Evolutionary conservation across 1,140 invertebrate species (phyloP).

Genomic region (Dendrolimus punctatus): DNA sequence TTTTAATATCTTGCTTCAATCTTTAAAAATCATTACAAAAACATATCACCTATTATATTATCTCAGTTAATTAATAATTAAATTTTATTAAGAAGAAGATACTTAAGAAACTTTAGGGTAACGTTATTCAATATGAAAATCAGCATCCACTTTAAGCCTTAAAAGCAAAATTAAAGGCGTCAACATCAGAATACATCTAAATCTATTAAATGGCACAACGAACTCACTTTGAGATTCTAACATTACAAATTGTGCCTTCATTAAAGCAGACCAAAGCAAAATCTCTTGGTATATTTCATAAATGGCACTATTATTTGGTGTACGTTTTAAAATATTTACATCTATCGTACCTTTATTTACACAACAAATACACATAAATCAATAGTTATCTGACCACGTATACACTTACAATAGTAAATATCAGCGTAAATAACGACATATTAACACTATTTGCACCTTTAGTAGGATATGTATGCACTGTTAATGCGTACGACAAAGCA

Average conservation of each 20-base stretch:
- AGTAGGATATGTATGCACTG: conserved; percentile 54
- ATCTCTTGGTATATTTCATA: conserved; percentile 24
- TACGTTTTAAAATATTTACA: conserved; percentile 37
- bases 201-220: conserved; percentile 34
- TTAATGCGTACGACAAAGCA: conserved; percentile 77
- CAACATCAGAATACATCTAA: conserved; percentile 6
- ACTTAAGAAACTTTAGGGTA: no score
- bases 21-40: no score
- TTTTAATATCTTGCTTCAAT: no score
- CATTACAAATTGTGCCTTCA: conserved; percentile 22
- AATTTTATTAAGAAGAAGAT: no score
- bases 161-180: conserved; percentile 9
- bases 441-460: conserved; percentile 30
- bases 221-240: conserved; percentile 42
- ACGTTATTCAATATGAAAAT: no score
- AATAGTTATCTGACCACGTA: conserved; percentile 42
- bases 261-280: conserved; percentile 51
- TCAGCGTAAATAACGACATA: conserved; percentile 29
- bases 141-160: no score
- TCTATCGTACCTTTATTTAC: conserved; percentile 20
- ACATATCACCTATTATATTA: no score
- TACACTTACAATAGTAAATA: conserved; percentile 29
- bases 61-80: no score
- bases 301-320: conserved; percentile 56
- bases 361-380: conserved; percentile 22